These are phyloP conservation scores for Burhinus oedicnemus DNA, from an alignment of 2,113 vertebrate species.

Conservation along the genomic window DNA sequence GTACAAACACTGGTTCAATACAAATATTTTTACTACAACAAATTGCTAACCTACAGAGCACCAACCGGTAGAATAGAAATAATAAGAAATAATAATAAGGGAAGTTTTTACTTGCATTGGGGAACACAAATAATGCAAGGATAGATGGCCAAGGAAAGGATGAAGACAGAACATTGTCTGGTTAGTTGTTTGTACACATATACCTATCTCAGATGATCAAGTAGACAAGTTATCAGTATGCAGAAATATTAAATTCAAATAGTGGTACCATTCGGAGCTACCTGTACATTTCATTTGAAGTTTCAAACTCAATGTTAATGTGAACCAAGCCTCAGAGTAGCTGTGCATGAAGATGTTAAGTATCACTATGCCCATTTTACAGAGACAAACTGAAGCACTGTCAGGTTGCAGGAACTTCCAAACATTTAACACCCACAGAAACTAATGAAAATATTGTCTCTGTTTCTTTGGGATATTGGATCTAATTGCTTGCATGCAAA, in stretches of 20 bases:
- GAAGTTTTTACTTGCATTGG: not conserved
- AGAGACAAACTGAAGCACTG: not conserved
- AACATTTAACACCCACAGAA: not conserved
- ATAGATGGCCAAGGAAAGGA: not conserved
- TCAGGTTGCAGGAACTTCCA: not conserved
- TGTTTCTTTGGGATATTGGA: not conserved
- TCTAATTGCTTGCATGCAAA: not conserved
- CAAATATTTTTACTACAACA: not conserved
- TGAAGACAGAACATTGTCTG: not conserved
- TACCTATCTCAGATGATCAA: not conserved
- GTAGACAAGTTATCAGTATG: not conserved
- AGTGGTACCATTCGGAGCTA: not conserved
- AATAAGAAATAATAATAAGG: not conserved
- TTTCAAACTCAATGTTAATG: not conserved
- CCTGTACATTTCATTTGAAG: not conserved
- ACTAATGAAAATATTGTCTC: not conserved
- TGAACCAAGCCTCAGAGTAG: not conserved
- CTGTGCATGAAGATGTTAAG: not conserved
- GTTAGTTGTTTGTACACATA: not conserved
- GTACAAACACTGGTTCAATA: not conserved
- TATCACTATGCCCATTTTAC: not conserved
- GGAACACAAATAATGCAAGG: not conserved
- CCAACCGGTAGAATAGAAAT: not conserved
- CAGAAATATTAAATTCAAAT: not conserved
- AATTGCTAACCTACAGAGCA: not conserved